These are phyloP conservation scores for Anticlea derivata DNA, from an alignment of 2,888 invertebrate genomes.

Conservation along the genomic window DNA sequence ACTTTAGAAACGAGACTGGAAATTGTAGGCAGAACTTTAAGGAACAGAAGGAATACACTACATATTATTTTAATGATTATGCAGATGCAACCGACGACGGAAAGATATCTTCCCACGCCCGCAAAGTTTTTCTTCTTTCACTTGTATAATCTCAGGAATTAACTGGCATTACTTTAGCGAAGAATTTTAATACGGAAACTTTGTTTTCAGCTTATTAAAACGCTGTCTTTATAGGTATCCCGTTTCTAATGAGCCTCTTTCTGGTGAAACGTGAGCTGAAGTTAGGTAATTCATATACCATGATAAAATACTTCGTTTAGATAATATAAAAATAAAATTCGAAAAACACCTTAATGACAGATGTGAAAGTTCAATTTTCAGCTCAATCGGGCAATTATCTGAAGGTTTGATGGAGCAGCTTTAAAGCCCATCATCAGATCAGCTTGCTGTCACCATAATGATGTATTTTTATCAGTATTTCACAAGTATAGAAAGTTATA, in stretches of 20 bases:
- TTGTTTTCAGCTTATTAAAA: slow-evolving; percentile 58
- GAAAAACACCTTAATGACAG: no score
- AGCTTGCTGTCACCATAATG: no score
- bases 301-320: no score
- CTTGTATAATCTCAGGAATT: slow-evolving; percentile 56
- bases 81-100: slow-evolving; percentile 32
- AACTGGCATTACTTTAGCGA: slow-evolving; percentile 52
- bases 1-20: not conserved
- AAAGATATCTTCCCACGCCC: slow-evolving; percentile 36
- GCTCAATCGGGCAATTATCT: no score
- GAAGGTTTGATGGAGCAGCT: no score
- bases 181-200: slow-evolving; percentile 55
- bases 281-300: no score
- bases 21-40: slow-evolving; percentile 1
- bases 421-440: no score
- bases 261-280: not conserved
- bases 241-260: slow-evolving; percentile 8
- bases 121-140: slow-evolving; percentile 51
- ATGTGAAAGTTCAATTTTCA: no score
- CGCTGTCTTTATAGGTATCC: slow-evolving; percentile 38
- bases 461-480: no score
- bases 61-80: slow-evolving; percentile 20
- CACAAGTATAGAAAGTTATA: no score
- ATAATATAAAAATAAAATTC: no score
- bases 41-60: slow-evolving; percentile 13